Evolutionary conservation across 2,113 vertebrate species (phyloP).

Genomic region (Oreochromis niloticus): DNA sequence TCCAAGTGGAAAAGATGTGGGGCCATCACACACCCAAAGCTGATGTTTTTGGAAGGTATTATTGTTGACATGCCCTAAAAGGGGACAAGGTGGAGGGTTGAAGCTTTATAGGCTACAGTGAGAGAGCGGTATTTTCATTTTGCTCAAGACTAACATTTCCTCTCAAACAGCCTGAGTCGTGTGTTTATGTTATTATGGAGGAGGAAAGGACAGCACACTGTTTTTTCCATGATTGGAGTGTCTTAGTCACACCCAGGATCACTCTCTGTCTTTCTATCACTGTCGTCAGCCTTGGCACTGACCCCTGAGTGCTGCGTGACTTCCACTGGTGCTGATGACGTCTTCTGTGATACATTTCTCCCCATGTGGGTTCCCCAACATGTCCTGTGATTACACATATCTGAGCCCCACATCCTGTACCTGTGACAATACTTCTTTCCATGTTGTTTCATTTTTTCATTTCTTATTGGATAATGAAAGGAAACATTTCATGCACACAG

Average conservation of each 20-base stretch:
- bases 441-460: background rate
- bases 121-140: slow-evolving; percentile 9
- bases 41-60: slow-evolving; percentile 64
- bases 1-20: slow-evolving; percentile 31
- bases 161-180: slow-evolving; percentile 21
- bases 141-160: slow-evolving; percentile 26
- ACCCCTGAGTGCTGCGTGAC: slow-evolving; percentile 57
- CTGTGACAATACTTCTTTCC: background rate
- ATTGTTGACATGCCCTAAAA: slow-evolving; percentile 34
- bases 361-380: slow-evolving; percentile 17
- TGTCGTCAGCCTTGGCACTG: slow-evolving; percentile 55
- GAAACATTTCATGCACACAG: background rate
- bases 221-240: slow-evolving; percentile 37
- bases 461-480: background rate
- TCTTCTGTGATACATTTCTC: slow-evolving; percentile 46
- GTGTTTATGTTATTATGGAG: slow-evolving; percentile 50
- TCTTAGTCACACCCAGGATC: slow-evolving; percentile 60
- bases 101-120: background rate
- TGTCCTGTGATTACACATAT: slow-evolving; percentile 16
- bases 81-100: background rate
- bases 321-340: slow-evolving; percentile 41
- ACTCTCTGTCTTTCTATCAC: slow-evolving; percentile 16
- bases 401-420: background rate
- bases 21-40: slow-evolving; percentile 30
- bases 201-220: slow-evolving; percentile 11